Conservation (phyloP, 2,888 invertebrate species). For the Drosophila histrio region DNA sequence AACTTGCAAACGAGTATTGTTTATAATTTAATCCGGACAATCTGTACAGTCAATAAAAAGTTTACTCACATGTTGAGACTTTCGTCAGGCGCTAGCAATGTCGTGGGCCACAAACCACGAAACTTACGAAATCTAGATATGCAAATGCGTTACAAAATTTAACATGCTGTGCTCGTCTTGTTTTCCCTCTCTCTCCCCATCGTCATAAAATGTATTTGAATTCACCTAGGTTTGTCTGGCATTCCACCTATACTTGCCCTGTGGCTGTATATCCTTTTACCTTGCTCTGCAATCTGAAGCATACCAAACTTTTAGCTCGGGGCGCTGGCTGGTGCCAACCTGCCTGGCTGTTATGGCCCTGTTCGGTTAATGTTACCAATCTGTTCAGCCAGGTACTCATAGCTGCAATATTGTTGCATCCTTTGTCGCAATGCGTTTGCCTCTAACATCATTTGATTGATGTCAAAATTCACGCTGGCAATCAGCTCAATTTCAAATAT, state of each 20-base stretch:
- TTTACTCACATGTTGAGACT: constrained; percentile 4
- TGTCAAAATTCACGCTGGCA: constrained; percentile 12
- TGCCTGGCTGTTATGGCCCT: neutral
- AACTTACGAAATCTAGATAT: constrained; percentile 39
- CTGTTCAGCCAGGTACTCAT: neutral
- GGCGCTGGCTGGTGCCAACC: neutral
- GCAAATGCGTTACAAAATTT: constrained; percentile 47
- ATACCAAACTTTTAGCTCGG: constrained; percentile 10
- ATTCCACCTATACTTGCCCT: neutral
- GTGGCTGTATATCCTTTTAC: neutral
- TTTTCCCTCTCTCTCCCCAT: neutral
- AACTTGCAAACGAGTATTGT: neutral
- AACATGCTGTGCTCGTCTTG: neutral
- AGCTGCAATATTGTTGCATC: constrained; percentile 16
- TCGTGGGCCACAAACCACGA: constrained; percentile 3
- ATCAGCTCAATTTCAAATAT: constrained; percentile 10
- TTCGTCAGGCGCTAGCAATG: neutral
- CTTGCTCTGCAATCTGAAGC: constrained; percentile 1
- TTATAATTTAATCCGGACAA: constrained; percentile 17
- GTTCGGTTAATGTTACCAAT: constrained; percentile 15
- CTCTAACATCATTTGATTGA: constrained; percentile 11
- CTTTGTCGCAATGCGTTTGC: constrained; percentile 6
- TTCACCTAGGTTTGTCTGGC: neutral
- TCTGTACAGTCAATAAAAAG: constrained; percentile 24
- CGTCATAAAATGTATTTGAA: neutral